Percentiles rank a stretch among this genome's conserved stretches.
phyloP scores from a whole-genome alignment of 2,113 vertebrate genomes.

The Suricata suricatta region DNA sequence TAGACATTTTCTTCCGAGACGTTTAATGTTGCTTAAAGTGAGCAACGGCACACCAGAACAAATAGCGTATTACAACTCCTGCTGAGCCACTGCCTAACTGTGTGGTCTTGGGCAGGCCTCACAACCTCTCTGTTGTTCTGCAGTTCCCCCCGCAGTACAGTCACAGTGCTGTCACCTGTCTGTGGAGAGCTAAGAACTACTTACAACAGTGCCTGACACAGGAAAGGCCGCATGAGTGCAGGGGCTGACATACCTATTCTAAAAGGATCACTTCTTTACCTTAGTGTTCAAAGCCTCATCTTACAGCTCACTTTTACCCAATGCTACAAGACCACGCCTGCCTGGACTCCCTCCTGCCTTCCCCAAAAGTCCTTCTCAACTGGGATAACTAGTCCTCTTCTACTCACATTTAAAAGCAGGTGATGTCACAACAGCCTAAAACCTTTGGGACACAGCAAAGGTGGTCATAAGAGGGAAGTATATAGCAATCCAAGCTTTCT shows the following conservation, averaged over 20 bases:
- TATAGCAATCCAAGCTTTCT: no score
- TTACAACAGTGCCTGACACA: neutral
- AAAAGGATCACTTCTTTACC: neutral
- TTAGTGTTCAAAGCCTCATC: neutral
- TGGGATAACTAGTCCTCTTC: accelerated
- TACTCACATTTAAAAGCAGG: neutral
- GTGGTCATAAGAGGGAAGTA: no score
- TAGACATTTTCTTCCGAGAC: neutral
- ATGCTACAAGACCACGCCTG: neutral
- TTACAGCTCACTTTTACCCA: neutral
- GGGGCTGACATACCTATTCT: neutral
- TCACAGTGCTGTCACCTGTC: neutral
- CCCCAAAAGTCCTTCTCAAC: neutral
- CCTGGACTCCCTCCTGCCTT: neutral
- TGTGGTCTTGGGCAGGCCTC: no score
- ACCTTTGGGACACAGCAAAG: no score
- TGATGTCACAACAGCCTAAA: no score
- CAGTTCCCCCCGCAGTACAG: no score
- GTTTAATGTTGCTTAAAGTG: neutral
- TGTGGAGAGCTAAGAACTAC: neutral
- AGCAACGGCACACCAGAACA: accelerated
- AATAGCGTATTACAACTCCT: neutral
- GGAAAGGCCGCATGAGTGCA: neutral
- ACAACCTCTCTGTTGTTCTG: neutral
- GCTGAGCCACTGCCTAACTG: neutral